Evolutionary conservation across 2,888 invertebrate genomes (phyloP).

Genomic region (Empis stercorea): DNA sequence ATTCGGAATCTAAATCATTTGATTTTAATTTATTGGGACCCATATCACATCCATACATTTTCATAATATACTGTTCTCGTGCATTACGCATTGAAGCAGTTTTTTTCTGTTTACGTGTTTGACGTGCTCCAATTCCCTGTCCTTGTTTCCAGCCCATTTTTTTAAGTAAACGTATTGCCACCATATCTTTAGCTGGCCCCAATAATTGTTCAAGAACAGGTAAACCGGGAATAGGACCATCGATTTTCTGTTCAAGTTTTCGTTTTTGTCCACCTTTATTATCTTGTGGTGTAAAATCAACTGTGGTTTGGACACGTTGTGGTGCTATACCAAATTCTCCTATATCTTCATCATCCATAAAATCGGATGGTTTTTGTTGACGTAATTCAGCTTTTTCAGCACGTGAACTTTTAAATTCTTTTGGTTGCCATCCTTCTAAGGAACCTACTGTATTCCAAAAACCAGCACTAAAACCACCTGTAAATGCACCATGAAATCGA

Average conservation of each 20-base stretch:
- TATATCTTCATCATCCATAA: slow-evolving; percentile 96
- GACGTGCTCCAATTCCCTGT: slow-evolving; percentile 49
- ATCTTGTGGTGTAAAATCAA: slow-evolving; percentile 47
- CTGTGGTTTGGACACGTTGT: slow-evolving; percentile 63
- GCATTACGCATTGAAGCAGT: slow-evolving; percentile 21
- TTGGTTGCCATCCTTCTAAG: slow-evolving; percentile 88
- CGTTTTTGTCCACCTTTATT: slow-evolving; percentile 28
- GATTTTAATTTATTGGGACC: slow-evolving; percentile 7
- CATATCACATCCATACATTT: slow-evolving; percentile 28
- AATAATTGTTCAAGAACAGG: slow-evolving; percentile 59
- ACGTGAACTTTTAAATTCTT: slow-evolving; percentile 81
- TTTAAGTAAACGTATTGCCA: slow-evolving; percentile 72
- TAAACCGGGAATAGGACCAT: slow-evolving; percentile 41
- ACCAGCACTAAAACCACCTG: slow-evolving; percentile 95
- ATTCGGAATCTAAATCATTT: slow-evolving; percentile 11
- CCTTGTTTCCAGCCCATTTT: slow-evolving; percentile 90
- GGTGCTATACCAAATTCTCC: slow-evolving; percentile 94
- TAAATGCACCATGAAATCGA: slow-evolving; percentile 97
- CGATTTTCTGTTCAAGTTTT: slow-evolving; percentile 22
- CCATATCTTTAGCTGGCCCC: slow-evolving; percentile 66
- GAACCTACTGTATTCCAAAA: slow-evolving; percentile 95
- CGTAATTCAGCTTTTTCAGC: slow-evolving; percentile 44
- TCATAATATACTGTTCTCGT: slow-evolving; percentile 26
- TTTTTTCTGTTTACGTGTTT: slow-evolving; percentile 36
- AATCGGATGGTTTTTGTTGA: slow-evolving; percentile 72